Conservation (phyloP, 2,113 vertebrate species). For the Ciconia maguari region DNA sequence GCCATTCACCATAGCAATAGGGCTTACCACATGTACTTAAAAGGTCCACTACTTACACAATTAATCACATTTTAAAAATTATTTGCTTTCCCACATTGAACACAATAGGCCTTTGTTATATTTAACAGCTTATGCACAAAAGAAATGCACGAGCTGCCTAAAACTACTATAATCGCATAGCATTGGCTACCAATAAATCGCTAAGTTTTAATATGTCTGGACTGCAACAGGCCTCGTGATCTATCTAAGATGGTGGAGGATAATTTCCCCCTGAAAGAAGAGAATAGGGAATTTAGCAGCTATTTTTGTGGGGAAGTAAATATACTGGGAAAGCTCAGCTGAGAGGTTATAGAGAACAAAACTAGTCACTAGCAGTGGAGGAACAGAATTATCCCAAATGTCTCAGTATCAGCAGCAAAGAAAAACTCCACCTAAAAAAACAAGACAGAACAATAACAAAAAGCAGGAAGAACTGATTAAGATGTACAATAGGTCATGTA, state of each 20-base stretch:
- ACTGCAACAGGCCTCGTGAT: not conserved
- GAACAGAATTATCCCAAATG: not conserved
- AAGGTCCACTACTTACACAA: slow-evolving; percentile 61
- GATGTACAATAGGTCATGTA: not conserved
- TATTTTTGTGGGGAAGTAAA: not conserved
- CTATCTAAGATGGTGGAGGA: slow-evolving; percentile 2
- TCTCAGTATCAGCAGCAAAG: not conserved
- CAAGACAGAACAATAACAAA: not conserved
- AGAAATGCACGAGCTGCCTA: slow-evolving; percentile 50
- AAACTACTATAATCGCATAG: slow-evolving; percentile 25
- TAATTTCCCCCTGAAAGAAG: slow-evolving; percentile 9
- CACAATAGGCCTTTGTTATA: slow-evolving; percentile 71
- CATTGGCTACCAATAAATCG: slow-evolving; percentile 19
- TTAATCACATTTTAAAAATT: slow-evolving; percentile 67
- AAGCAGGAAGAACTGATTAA: not conserved
- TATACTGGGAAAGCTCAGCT: not conserved
- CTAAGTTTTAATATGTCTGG: slow-evolving; percentile 70
- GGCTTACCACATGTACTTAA: slow-evolving; percentile 51
- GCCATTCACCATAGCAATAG: slow-evolving; percentile 58
- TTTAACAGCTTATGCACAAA: slow-evolving; percentile 56
- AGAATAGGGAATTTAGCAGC: not conserved
- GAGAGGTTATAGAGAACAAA: not conserved
- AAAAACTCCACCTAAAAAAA: not conserved
- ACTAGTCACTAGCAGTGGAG: not conserved
- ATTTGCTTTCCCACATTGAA: slow-evolving; percentile 70